Evolutionary conservation across 2,888 invertebrate genomes (phyloP).

Genomic region (Hyposoter didymator): DNA sequence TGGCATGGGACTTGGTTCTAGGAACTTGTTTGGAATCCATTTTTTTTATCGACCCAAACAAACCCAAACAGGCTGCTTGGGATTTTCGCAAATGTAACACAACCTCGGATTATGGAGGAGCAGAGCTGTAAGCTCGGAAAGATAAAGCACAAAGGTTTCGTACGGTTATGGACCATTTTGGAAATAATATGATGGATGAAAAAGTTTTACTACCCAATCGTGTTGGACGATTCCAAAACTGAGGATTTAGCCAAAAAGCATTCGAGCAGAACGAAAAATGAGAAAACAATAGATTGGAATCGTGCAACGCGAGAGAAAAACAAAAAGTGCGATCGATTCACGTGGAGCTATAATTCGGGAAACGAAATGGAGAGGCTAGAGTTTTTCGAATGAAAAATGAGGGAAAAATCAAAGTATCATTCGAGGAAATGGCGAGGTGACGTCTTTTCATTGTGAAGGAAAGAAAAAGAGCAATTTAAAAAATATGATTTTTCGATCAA

Average conservation of each 20-base stretch:
- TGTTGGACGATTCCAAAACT: background rate
- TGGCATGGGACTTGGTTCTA: background rate
- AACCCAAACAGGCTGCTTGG: background rate
- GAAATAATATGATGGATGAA: background rate
- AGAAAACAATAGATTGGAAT: background rate
- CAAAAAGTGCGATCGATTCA: background rate
- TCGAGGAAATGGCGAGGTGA: background rate
- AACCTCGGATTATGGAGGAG: background rate
- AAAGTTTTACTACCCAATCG: background rate
- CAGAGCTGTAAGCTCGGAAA: background rate
- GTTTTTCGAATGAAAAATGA: background rate
- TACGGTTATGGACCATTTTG: background rate
- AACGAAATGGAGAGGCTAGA: background rate
- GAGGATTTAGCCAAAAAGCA: background rate
- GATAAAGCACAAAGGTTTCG: background rate
- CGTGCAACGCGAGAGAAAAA: background rate
- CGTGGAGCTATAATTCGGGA: background rate
- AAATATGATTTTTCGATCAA: slow-evolving; percentile 9
- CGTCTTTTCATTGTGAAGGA: background rate
- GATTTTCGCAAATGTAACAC: background rate
- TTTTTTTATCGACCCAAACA: no score
- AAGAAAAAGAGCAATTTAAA: background rate
- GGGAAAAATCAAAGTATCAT: background rate
- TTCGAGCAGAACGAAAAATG: background rate
- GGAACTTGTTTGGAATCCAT: background rate